These are phyloP conservation scores for Enoplosus armatus DNA, from an alignment of 2,797 vertebrate genomes.

Conservation along the genomic window DNA sequence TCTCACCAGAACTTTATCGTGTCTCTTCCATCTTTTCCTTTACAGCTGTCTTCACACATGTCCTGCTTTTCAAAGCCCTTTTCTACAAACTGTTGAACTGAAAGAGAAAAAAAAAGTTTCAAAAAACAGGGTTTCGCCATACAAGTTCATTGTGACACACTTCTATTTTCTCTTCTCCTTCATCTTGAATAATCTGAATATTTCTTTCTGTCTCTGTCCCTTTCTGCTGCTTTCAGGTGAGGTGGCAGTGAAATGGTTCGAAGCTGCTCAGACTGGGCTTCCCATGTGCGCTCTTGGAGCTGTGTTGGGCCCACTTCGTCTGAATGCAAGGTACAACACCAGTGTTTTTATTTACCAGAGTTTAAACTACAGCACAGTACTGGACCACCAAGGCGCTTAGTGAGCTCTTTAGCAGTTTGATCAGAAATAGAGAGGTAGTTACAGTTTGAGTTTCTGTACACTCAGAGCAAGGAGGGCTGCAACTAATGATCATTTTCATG, in stretches of 20 bases:
- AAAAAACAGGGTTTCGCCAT: neutral
- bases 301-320: slow-evolving; percentile 88
- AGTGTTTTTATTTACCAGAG: neutral
- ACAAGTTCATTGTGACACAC: neutral
- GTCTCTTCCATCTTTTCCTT: neutral
- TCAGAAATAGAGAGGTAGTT: neutral
- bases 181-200: neutral
- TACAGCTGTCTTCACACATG: neutral
- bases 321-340: slow-evolving; percentile 86
- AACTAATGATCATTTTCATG: neutral
- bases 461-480: too few species aligned
- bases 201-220: neutral
- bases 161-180: neutral
- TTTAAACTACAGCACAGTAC: neutral
- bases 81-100: neutral
- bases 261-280: slow-evolving; percentile 93
- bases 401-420: neutral
- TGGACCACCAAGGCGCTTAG: neutral
- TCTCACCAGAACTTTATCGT: neutral
- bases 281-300: slow-evolving; percentile 97
- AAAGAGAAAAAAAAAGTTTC: too few species aligned
- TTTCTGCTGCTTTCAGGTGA: slow-evolving; percentile 85
- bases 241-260: slow-evolving; percentile 96
- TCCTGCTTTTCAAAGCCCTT: neutral
- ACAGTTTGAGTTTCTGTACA: neutral